phyloP scores from a whole-genome alignment of 2,888 invertebrate species.

The Temnothorax ravouxi region DNA sequence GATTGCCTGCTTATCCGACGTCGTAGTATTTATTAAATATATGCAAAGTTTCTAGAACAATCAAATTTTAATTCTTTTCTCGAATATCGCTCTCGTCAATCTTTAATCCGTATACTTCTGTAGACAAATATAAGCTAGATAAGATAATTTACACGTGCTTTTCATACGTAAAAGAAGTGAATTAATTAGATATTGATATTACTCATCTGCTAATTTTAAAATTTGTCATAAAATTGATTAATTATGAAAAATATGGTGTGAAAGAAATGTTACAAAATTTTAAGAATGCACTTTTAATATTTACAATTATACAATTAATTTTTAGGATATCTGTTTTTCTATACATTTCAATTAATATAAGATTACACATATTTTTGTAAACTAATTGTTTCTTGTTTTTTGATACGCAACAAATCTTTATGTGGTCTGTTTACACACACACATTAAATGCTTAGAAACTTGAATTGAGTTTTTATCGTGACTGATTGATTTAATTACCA shows the following conservation, averaged over 20 bases:
- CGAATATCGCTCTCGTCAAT: background rate
- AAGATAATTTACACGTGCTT: conserved; percentile 18
- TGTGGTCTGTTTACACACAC: background rate
- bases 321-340: background rate
- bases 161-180: background rate
- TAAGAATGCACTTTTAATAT: background rate
- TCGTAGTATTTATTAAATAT: conserved; percentile 62
- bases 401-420: background rate
- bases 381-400: conserved; percentile 4
- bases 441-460: background rate
- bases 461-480: background rate
- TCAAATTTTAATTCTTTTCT: background rate
- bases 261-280: background rate
- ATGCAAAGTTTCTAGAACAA: background rate
- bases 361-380: background rate
- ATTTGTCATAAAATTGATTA: background rate
- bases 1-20: background rate
- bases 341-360: conserved; percentile 5
- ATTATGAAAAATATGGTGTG: background rate
- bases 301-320: background rate
- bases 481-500: background rate
- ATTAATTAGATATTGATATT: conserved; percentile 13
- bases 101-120: background rate
- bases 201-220: background rate
- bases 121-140: background rate